Base-by-base conservation (phyloP, 2,797 vertebrate genomes). In the Paguma larvata region DNA sequence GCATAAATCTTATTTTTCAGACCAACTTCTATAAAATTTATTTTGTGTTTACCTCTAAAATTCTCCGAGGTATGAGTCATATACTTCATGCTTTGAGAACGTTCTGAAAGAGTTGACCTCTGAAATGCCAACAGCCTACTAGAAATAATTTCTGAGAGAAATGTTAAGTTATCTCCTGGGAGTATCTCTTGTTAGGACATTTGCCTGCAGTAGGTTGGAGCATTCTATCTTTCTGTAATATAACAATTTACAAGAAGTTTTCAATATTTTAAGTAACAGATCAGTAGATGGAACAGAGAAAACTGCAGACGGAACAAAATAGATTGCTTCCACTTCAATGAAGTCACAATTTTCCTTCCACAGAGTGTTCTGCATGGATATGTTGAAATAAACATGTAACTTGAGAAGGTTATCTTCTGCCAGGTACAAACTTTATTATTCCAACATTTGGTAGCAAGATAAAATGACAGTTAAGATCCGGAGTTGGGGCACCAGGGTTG, bases 71-170 rank as follows among this genome's bases (percentile, higher is more conserved):
- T 88, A n/a, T 62, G 51, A 80, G 25, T 48, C 51, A 51, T 65
- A 25, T 41, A 85, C n/a, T 16, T 89, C 65, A 59, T 53, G 41
- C 65, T 51, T 95, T 89, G 41, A 62, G 78, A 85, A 89, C 34
- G 79, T 53, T n/a, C 53, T 53, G 30, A 72, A 79, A 89, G 23
- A 89, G 78, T 30, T 93, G 85, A 85, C 15, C 32, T 92, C 53
- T 85, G 53, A 89, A 89, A 73, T 51, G 59, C 84, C 91, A 70
- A 32, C 27, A 78, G 18, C 32, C 41, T 27, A 48, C 53, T 65
- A 65, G 46, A 30, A 93, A n/a, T 32, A 46, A 53, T 89, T 96
- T 84, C 53, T 77, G 67, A 88, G 32, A 89, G 9, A 85, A 41
- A 56, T n/a, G 8, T 70, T 56, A 34, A 65, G 19, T 93, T 8